phyloP scores from a whole-genome alignment of 2,113 vertebrate genomes.

The Thermophis baileyi region DNA sequence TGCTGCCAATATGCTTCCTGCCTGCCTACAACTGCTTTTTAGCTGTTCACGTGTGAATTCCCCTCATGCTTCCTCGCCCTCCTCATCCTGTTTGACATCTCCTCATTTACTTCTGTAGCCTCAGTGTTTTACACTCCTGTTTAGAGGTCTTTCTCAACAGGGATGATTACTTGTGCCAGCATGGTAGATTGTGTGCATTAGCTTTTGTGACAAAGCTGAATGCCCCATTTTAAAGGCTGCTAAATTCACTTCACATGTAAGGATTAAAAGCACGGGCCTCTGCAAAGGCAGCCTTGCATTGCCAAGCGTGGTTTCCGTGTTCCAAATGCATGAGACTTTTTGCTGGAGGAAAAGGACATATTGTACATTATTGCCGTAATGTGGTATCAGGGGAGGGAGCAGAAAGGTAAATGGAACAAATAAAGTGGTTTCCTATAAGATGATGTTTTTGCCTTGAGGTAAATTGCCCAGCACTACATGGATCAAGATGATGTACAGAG shows the following conservation, averaged over 20 bases:
- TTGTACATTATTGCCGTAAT: neutral
- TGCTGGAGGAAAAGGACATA: neutral
- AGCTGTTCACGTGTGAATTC: neutral
- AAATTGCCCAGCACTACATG: rapidly evolving
- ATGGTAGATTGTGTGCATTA: neutral
- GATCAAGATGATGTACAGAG: neutral
- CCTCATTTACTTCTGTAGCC: neutral
- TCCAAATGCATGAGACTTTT: neutral
- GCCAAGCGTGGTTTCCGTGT: neutral
- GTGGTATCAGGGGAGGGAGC: neutral
- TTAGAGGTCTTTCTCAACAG: neutral
- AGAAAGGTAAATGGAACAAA: slow-evolving; percentile 7
- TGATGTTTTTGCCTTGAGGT: neutral
- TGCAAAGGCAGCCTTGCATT: neutral
- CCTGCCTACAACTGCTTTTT: neutral
- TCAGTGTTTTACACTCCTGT: neutral
- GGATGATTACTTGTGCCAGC: neutral
- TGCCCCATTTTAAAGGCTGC: neutral
- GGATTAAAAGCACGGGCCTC: slow-evolving; percentile 27
- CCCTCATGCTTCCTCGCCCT: neutral
- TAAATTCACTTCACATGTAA: neutral
- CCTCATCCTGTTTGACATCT: neutral
- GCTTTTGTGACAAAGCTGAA: slow-evolving; percentile 15
- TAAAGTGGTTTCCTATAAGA: neutral
- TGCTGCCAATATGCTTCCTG: neutral